Evolutionary conservation across 1,140 invertebrate species (phyloP), one percentile per base, ranked within the genome.

Genomic region (Dendrolimus punctatus): DNA sequence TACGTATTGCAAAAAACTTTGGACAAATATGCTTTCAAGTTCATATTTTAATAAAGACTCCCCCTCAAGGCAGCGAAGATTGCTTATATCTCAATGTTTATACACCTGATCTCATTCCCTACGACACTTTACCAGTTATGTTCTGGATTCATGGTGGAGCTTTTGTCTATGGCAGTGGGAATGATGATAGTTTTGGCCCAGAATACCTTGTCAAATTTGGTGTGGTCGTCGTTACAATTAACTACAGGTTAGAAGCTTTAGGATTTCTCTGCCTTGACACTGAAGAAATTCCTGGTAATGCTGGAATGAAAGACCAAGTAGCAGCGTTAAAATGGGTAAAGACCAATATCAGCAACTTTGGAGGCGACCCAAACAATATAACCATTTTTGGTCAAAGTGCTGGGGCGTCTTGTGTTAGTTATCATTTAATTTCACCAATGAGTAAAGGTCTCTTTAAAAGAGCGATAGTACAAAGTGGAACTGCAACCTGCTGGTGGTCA

Each of bases 71-170:
- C 5, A 66, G 55, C 42, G 85, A 88, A 76, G 90, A 92, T 66
- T 92, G 91, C 60, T 71, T 92, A 0, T 91, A 88, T 62, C 68
- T 92, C 8, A 92, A 92, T 62, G 89, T 92, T 23, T 92, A 89
- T 68, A 81, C 88, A 6, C 90, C 90, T 10, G 68, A 71, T 8
- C 7, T 73, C 4, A 49, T 55, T 6, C 70, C 71, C 2, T 8
- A 37, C 0, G 87, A 57, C 6, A 60, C 51, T 4, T 39, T 68
- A 8, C 79, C 81, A n/a, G 81, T 85, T 90, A 60, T 87, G 66
- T 52, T 74, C 2, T 74, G 49, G 45, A 68, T 74, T 8, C 68
- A 74, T 45, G 71, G 93, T 0, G 94, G 94, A 23, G 89, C 87
- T 4, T 92, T 93, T 54, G 76, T 86, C 2, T 79, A 74, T 49